Evolutionary conservation across 1,140 invertebrate genomes (phyloP), one percentile per base, ranked within the genome.

Genomic region (Drosophila mayri): DNA sequence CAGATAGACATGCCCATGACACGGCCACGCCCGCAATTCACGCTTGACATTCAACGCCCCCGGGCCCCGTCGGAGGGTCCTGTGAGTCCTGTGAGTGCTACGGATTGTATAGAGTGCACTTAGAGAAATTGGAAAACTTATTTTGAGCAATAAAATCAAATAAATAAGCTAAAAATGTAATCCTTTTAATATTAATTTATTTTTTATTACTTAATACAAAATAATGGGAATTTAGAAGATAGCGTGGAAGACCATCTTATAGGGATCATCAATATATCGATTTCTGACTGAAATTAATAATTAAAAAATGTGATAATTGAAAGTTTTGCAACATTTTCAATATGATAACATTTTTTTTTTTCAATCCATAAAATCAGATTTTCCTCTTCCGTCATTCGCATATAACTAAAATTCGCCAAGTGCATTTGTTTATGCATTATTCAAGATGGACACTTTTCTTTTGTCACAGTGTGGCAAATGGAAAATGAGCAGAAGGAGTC

Each of bases 1-100:
- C 66, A 72, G 52, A 72, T 40, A 72, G 65, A 72, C 68, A 68
- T 47, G 66, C 68, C 52, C 68, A 35, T 71, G 68, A 71, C 66
- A 72, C n/a, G 52, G 43, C 66, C 68, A 60, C 68, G 68, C 66
- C 68, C 68, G 70, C 67, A 60, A 72, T 58, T 72, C 52, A 71
- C 54, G 68, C 66, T 72, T 72, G 68, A 72, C 68, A 72, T 72
- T 72, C 68, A 72, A 49, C 66, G 67, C 66, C 66, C 49, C 41
- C 43, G 37, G 22, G 38, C 57, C 62, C 57, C 40, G 16, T 62
- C 52, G 52, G 52, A 16, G 57, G 28, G 18, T 65, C 28, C 62
- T 35, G 25, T 28, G 62, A 59, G 62, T 58, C 62, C 52, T 54
- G 66, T n/a, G 66, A 71, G 65, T 28, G 50, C 50, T 71, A 22